Base-by-base conservation (phyloP, 2,888 invertebrate genomes). In the Lamellibrachia satsuma region DNA sequence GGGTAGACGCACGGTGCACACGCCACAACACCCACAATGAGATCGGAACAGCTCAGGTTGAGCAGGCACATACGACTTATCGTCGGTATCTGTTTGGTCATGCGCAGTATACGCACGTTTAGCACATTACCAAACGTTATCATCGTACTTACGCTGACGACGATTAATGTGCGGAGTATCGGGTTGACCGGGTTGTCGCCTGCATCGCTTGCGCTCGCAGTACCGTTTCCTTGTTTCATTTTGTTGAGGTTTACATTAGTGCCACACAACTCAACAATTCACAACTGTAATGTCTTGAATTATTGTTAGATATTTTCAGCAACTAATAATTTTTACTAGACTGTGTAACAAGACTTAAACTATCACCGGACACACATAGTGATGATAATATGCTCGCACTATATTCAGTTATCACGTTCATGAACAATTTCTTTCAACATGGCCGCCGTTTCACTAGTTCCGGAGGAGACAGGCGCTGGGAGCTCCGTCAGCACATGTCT, bases 1-100 rank as follows among this genome's bases (percentile, higher is more conserved):
- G 94, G 93, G 27, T 93, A 92, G 15, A 94, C 90, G 91, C 93
- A 93, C 3, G 95, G 95, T 8, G 93, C 52, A 92, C 95, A 94
- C 9, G 94, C 93, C 15, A 95, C 92, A 3, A 94, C 90, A 9
- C 95, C 95, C n/a, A 94, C 94, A 6, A 93, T 92, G 57, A 94
- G 91, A 60, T 95, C 95, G 22, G 94, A 94, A 7, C 93, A 52
- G 55, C 94, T 94, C 27, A 95, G 91, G 92, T 95, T 95, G 8
- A 94, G 92, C 39, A 95, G 93, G 92, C 94, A 95, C n/a, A 93
- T 93, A 52, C 93, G 93, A 27, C 94, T 93, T n/a, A 94, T 94
- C n/a, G 92, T 55, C n/a, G 95, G 94, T 57, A 95, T 93, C 90
- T 94, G 93, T 22, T 92, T 92, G 6, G 93, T 94, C 92, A 91